Percentiles rank a stretch among this genome's conserved stretches.
Conservation (phyloP, 2,888 invertebrate species). For the Mesorhabditis sp. region DNA sequence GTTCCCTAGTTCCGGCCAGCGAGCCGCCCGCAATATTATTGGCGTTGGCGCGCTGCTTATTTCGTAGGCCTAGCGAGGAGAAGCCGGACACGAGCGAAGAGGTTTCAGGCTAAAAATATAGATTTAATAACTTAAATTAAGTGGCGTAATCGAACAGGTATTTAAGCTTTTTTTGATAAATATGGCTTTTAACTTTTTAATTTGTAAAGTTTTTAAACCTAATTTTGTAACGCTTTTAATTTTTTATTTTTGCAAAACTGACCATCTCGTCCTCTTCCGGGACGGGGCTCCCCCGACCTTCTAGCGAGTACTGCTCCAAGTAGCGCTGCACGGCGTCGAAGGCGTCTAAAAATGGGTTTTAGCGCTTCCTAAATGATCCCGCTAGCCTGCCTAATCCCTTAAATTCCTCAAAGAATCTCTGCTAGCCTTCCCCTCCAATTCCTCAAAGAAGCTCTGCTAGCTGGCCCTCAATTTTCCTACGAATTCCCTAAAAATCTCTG, state of each 20-base stretch:
- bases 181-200: background rate
- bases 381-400: too few relatives aligned
- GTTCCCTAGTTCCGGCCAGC: background rate
- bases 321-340: slow-evolving; percentile 43
- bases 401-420: too few relatives aligned
- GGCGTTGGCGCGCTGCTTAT: background rate
- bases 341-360: slow-evolving; percentile 25
- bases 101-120: background rate
- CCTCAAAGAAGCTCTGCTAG: too few relatives aligned
- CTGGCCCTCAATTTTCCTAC: too few relatives aligned
- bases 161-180: background rate
- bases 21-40: background rate
- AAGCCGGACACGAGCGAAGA: background rate
- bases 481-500: too few relatives aligned
- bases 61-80: background rate
- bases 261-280: slow-evolving; percentile 15
- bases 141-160: background rate
- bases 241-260: background rate
- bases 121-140: background rate
- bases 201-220: too few relatives aligned
- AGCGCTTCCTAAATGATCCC: background rate
- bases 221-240: too few relatives aligned
- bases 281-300: slow-evolving; percentile 33
- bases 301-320: slow-evolving; percentile 39
- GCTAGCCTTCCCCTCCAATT: too few relatives aligned